A percentile compares a stretch with the other conserved stretches of the same genome.
Conservation (phyloP, 2,888 invertebrate genomes). For the Patella pellucida region DNA sequence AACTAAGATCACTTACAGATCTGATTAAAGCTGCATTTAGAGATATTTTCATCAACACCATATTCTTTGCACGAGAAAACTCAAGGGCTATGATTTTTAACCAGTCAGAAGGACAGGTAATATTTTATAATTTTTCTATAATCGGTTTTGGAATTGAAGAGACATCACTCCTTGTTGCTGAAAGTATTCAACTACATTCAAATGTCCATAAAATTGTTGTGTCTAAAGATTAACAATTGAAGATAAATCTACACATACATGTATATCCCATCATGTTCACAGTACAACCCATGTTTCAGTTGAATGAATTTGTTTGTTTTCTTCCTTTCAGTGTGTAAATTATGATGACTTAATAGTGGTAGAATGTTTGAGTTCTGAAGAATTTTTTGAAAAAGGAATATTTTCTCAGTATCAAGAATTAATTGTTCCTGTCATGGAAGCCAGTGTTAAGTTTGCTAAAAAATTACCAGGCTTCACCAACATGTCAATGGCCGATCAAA, state of each 20-base stretch:
- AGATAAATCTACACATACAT: no score
- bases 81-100: neutral
- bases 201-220: no score
- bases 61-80: slow-evolving; percentile 29
- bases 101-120: no score
- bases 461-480: slow-evolving; percentile 61
- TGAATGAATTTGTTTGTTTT: no score
- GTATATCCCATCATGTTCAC: no score
- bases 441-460: slow-evolving; percentile 67
- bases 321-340: slow-evolving; percentile 22
- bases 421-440: slow-evolving; percentile 58
- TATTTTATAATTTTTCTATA: no score
- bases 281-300: no score
- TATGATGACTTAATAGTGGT: slow-evolving; percentile 27
- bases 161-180: no score
- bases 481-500: slow-evolving; percentile 62
- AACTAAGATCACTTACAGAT: slow-evolving; percentile 58
- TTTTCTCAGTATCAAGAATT: slow-evolving; percentile 60
- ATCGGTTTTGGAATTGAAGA: no score
- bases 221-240: no score
- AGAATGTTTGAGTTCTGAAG: slow-evolving; percentile 38
- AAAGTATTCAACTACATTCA: no score
- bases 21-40: slow-evolving; percentile 57
- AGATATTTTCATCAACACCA: slow-evolving; percentile 37
- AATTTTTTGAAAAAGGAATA: slow-evolving; percentile 47